Evolutionary conservation across 2,113 vertebrate species (phyloP).

Genomic region (Cavia porcellus): DNA sequence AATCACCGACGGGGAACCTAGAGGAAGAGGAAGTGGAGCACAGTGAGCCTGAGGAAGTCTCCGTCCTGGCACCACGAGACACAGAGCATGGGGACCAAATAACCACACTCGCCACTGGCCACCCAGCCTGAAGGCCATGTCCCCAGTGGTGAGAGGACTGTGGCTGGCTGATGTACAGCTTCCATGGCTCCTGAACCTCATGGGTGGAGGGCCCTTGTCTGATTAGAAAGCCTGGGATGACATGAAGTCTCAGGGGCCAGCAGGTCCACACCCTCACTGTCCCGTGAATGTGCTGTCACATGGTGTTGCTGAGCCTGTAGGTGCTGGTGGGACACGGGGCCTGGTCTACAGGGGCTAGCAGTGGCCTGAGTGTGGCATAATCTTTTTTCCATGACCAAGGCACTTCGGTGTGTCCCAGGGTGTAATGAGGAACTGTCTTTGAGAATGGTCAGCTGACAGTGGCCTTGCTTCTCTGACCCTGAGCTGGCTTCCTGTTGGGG

Average conservation of each 20-base stretch:
- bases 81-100: not conserved
- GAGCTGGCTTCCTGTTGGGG: not conserved
- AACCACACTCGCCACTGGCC: not conserved
- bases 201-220: not conserved
- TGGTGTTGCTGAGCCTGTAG: not conserved
- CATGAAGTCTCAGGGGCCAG: not conserved
- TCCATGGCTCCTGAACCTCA: not conserved
- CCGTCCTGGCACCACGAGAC: too few species aligned
- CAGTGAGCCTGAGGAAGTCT: not conserved
- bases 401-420: not conserved
- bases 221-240: not conserved
- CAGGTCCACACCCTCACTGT: too few species aligned
- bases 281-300: not conserved
- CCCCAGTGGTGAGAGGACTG: not conserved
- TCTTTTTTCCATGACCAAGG: not conserved
- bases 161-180: not conserved
- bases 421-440: not conserved
- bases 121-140: not conserved
- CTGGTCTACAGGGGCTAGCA: not conserved
- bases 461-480: not conserved
- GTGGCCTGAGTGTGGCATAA: not conserved
- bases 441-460: not conserved
- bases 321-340: not conserved
- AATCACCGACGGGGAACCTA: not conserved
- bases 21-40: not conserved